A percentile compares a stretch with the other conserved stretches of the same genome.
Conservation (phyloP, 2,888 invertebrate species). For the Hirtodrosophila duncani region DNA sequence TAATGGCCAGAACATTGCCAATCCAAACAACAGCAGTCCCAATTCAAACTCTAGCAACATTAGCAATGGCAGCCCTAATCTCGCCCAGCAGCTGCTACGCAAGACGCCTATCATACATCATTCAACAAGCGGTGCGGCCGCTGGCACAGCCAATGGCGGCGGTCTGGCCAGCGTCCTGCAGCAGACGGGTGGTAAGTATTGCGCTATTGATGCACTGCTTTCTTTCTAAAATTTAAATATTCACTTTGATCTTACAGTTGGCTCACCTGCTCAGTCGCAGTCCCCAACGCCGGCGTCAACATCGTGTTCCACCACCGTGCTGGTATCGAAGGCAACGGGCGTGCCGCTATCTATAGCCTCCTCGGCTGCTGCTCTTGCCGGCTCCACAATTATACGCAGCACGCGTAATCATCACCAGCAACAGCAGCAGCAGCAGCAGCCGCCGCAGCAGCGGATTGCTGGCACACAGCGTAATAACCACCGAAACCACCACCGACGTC, state of each 20-base stretch:
- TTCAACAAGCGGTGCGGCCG: slow-evolving; percentile 64
- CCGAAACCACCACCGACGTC: slow-evolving; percentile 76
- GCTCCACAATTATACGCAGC: slow-evolving; percentile 75
- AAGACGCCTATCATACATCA: slow-evolving; percentile 75
- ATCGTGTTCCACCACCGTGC: slow-evolving; percentile 74
- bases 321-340: slow-evolving; percentile 69
- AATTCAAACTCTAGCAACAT: slow-evolving; percentile 1
- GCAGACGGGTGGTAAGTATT: slow-evolving; percentile 65
- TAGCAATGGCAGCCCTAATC: slow-evolving; percentile 22
- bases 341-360: slow-evolving; percentile 72
- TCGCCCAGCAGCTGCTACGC: slow-evolving; percentile 71
- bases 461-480: slow-evolving; percentile 69
- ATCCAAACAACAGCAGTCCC: slow-evolving; percentile 34
- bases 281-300: slow-evolving; percentile 73
- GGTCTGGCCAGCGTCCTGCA: slow-evolving; percentile 72
- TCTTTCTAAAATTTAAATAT: background rate
- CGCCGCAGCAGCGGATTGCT: slow-evolving; percentile 40
- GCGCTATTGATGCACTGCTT: too few relatives aligned
- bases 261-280: slow-evolving; percentile 72
- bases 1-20: slow-evolving; percentile 27
- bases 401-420: slow-evolving; percentile 74
- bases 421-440: slow-evolving; percentile 45
- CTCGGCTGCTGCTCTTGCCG: slow-evolving; percentile 57
- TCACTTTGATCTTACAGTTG: slow-evolving; percentile 42
- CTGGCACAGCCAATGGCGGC: slow-evolving; percentile 56